Base-by-base conservation (phyloP, 2,113 vertebrate species). In the Pipa parva region DNA sequence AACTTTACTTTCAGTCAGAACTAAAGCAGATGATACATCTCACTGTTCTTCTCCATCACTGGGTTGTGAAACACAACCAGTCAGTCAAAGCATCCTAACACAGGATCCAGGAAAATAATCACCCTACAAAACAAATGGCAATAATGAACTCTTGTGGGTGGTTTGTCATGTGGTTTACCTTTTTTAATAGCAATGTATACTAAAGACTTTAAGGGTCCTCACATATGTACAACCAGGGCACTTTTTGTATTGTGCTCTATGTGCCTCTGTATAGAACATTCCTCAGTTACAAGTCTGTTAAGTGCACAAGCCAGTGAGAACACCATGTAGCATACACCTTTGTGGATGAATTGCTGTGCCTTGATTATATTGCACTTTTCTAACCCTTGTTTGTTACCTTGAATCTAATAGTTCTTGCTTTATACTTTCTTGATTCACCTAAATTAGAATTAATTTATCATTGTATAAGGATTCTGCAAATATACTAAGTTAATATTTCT, bases 1-100 rank as follows among this genome's bases (percentile, higher is more conserved):
- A 2, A 84, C 90, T 73, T 72, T 94, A 2, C 86, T 95, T 7
- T 90, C 88, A 7, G 90, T 93, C 74, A 91, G 94, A 52, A 88
- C 89, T 39, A 86, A 89, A 73, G 81, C 89, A 75, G 88, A 87
- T 2, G 88, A 89, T 81, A 89, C 87, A 17, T 76, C 87, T 74
- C 88, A 85, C 76, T 89, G 86, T 62, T 84, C 87, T 75, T 87
- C 87, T 59, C 85, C 87, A 31, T n/a, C 57, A 26, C 67, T 89
- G 36, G 87, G 84, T 1, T 85, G 84, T 0, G 88, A 90, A 74
- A 89, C 89, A 74, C 73, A n/a, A n/a, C n/a, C n/a, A n/a, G n/a
- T n/a, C n/a, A n/a, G n/a, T 88, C 78, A 84, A 77, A 0, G 76
- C 83, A 10, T 60, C 63, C 25, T 63, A 77, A 29, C 84, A 83